Conservation (phyloP, 2,888 invertebrate species). For the Drosophila cyrtoloma region DNA sequence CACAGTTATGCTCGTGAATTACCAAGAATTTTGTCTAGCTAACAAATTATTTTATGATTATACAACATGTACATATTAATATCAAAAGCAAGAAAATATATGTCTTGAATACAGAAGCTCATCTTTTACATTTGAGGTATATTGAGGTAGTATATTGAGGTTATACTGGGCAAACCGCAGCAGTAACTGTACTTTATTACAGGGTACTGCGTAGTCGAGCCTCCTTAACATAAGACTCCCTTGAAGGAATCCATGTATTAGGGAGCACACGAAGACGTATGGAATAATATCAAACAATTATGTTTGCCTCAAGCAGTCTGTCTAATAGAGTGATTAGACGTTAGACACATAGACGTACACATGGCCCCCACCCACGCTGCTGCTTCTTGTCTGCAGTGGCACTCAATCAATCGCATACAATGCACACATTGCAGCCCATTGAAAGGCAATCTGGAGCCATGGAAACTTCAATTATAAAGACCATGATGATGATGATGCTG, state of each 20-base stretch:
- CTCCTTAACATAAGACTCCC: not conserved
- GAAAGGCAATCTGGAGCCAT: slow-evolving; percentile 31
- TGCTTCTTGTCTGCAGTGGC: slow-evolving; percentile 15
- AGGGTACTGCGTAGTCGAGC: not conserved
- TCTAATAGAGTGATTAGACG: slow-evolving; percentile 29
- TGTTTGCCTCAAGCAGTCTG: slow-evolving; percentile 8
- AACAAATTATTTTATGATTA: not conserved
- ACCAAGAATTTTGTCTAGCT: not conserved
- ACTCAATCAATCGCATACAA: slow-evolving; percentile 41
- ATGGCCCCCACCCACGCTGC: slow-evolving; percentile 13
- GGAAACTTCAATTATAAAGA: slow-evolving; percentile 19
- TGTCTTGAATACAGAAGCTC: accelerated
- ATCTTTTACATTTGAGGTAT: not conserved
- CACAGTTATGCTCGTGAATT: not conserved
- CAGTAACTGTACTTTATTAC: not conserved
- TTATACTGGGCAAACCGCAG: not conserved
- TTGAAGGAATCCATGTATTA: not conserved
- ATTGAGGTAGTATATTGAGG: not conserved
- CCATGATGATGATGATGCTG: slow-evolving; percentile 53
- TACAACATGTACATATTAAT: not conserved
- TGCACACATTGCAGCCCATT: slow-evolving; percentile 44
- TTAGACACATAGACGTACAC: slow-evolving; percentile 17
- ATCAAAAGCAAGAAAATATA: not conserved
- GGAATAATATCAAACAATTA: not conserved
- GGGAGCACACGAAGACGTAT: not conserved